Evolutionary conservation across 2,888 invertebrate genomes (phyloP).

Genomic region (Unio delphinus): DNA sequence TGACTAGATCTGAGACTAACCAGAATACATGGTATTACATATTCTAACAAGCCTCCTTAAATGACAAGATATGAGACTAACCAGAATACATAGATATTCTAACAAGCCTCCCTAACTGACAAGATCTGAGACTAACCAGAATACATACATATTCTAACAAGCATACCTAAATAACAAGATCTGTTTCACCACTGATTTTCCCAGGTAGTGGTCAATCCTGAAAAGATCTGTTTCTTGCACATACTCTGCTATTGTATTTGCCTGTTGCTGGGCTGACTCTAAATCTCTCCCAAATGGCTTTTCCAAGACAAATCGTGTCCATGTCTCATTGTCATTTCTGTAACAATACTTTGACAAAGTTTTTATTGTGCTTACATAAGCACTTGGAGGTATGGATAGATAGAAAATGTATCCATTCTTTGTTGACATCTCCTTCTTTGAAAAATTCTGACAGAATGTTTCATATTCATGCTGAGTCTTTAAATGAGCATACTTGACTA

Average conservation of each 20-base stretch:
- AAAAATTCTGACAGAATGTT: conserved; percentile 34
- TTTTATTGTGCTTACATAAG: conserved; percentile 46
- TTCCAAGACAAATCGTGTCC: conserved; percentile 92
- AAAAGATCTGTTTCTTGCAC: conserved; percentile 89
- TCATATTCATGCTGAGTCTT: conserved; percentile 53
- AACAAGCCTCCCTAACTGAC: conserved; percentile 61
- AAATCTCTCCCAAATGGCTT: conserved; percentile 98
- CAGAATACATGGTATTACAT: no score
- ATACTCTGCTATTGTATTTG: conserved; percentile 82
- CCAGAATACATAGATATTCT: no score
- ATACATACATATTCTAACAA: no score
- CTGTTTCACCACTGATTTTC: conserved; percentile 73
- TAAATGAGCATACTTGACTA: conserved; percentile 54
- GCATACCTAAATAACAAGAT: conserved; percentile 68
- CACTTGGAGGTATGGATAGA: conserved; percentile 63
- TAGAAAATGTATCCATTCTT: conserved; percentile 58
- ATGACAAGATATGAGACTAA: conserved; percentile 56
- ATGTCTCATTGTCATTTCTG: conserved; percentile 7
- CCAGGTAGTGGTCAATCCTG: conserved; percentile 98
- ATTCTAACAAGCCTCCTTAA: conserved; percentile 53
- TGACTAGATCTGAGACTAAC: conserved; percentile 46
- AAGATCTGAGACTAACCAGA: conserved; percentile 44
- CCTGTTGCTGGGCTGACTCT: conserved; percentile 85
- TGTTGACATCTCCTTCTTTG: conserved; percentile 1
- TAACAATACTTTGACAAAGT: conserved; percentile 41